Evolutionary conservation across 2,797 vertebrate genomes (phyloP), one percentile per base, ranked within the genome.

Genomic region (Mionectes olivaceus): DNA sequence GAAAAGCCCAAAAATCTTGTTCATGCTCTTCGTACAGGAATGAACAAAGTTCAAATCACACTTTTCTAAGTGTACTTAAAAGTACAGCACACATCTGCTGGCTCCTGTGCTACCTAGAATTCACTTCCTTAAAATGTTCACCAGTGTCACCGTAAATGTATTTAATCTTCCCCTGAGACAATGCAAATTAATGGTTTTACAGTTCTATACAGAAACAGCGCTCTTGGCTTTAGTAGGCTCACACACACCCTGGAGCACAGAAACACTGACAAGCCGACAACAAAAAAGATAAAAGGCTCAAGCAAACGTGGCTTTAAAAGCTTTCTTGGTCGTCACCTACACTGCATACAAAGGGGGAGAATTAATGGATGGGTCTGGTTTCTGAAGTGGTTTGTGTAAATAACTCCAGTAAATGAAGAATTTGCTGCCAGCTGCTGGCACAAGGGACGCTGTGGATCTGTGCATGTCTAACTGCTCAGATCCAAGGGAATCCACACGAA

Each of bases 371-470:
- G 64, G 47, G 25, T 22, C 52, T 77, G 27, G 0, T 43, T 49
- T 43, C 49, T 33, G 60, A 39, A 85, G 33, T 3, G 60, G 89
- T 32, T 76, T 1, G 0, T 43, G 5, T 9, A 28, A 93, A 49
- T 24, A 73, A 59, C 69, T 53, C 30, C 85, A 90, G 68, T 4
- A 86, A 90, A 47, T 1, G 37, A 70, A 78, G 52, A 33, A 41
- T 75, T 33, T 91, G 87, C 92, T 93, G 93, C 73, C 92, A 92
- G 87, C 82, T 83, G 79, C 79, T 86, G 84, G 87, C 94, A 88
- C 25, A 1, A 33, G 60, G 46, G 61, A 56, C 46, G 61, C 82
- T 81, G 76, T 5, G 61, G 87, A 33, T 65, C 12, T 85, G 57
- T 91, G 87, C 4, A 0, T 71, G 67, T 79, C 53, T 57, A 4